These are phyloP conservation scores for Limulus polyphemus DNA, from an alignment of 2,888 invertebrate species.

Conservation along the genomic window DNA sequence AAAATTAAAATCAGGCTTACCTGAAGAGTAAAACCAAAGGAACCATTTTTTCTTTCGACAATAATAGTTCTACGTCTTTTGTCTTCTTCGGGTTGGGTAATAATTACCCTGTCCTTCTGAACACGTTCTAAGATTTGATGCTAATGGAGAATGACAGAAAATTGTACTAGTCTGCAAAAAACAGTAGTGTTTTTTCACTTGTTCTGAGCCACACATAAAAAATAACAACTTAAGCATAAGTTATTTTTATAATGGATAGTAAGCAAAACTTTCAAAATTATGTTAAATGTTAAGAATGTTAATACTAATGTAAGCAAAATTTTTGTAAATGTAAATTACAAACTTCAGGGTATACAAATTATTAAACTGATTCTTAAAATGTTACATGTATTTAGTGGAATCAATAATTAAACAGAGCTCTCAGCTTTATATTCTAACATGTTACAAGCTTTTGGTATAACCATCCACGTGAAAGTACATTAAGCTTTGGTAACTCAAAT, in stretches of 20 bases:
- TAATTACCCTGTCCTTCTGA: conserved; percentile 50
- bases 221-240: neutral
- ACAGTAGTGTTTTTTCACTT: neutral
- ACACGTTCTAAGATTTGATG: conserved; percentile 23
- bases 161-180: neutral
- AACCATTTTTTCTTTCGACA: conserved; percentile 74
- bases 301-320: too few species aligned
- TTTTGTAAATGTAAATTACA: too few species aligned
- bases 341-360: too few species aligned
- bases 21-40: conserved; percentile 87
- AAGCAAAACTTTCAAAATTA: neutral
- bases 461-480: too few species aligned
- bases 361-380: too few species aligned
- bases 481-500: too few species aligned
- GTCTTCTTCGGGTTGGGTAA: conserved; percentile 67
- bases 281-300: too few species aligned
- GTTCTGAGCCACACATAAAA: neutral
- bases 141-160: conserved; percentile 3
- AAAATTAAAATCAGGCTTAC: conserved; percentile 34
- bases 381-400: too few species aligned
- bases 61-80: conserved; percentile 73
- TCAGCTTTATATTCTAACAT: too few species aligned
- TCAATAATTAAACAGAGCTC: too few species aligned
- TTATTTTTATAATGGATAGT: neutral
- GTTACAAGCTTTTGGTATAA: too few species aligned